Evolutionary conservation across 2,888 invertebrate species (phyloP), one percentile per base, ranked within the genome.

Genomic region (Chironomus riparius): DNA sequence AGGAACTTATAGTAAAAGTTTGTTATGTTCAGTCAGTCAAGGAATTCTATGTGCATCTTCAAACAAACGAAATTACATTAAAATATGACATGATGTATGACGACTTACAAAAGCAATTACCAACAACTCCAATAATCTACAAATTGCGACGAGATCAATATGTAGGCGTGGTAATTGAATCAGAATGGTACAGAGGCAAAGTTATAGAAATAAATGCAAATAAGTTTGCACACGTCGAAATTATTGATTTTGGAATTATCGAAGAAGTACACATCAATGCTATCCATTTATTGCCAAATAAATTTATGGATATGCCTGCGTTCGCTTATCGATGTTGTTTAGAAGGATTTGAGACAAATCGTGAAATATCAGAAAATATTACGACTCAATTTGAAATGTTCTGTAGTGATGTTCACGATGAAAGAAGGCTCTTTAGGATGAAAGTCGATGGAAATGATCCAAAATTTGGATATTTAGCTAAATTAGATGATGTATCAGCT

Each of bases 321-420:
- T 61, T 61, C n/a, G 72, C 72, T 21, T 38, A 38, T 38, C 24
- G 38, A 4, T 50, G 56, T 13, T 72, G 28, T 7, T 21, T 72
- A 10, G 18, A 24, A 12, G 72, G 72, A 15, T 72, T 72, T 21
- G 61, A 72, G n/a, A 15, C 56, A 12, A 62, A 10, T 13, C 38
- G n/a, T 15, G 72, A 72, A 21, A 38, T 72, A 4, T 62, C 61
- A 15, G 72, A 72, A 38, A 72, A 72, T 47, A 72, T 72, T n/a
- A 61, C 15, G 3, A 72, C 72, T n/a, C 72, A 72, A 47, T 72
- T 72, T 62, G 72, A 72, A 28, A 72, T 72, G 15, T 72, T 72
- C 38, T 72, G 61, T 21, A 24, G 62, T 15, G 72, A 72, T 72
- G 15, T 28, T 2, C 15, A 5, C 0, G 62, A 38, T 12, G 62